Percentiles rank a stretch among this genome's conserved stretches.
Evolutionary conservation across 2,113 vertebrate species (phyloP).

Genomic region (Spilogale gracilis): DNA sequence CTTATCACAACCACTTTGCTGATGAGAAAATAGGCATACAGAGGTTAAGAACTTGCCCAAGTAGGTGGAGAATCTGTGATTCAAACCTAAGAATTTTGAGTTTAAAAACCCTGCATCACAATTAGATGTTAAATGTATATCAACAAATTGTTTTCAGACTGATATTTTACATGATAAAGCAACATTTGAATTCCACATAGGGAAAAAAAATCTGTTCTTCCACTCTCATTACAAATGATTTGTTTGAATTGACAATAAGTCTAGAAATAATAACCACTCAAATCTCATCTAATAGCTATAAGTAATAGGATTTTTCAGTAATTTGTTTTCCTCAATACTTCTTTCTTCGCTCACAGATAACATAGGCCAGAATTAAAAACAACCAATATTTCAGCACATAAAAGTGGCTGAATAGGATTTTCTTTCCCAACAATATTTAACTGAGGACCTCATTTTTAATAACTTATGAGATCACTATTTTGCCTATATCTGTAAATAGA

Average conservation of each 20-base stretch:
- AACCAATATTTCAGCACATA: not conserved
- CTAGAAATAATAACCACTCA: conserved; percentile 27
- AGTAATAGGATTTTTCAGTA: not conserved
- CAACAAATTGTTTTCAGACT: not conserved
- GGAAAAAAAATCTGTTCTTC: not conserved
- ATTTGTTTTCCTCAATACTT: not conserved
- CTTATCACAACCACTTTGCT: not conserved
- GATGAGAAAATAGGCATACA: not conserved
- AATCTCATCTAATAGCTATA: not conserved
- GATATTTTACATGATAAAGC: conserved; percentile 55
- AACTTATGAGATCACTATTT: not conserved
- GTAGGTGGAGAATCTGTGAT: not conserved
- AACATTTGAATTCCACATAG: conserved; percentile 15
- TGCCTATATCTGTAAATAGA: not conserved
- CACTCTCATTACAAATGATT: conserved; percentile 46
- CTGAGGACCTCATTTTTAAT: not conserved
- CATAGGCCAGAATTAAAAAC: not conserved
- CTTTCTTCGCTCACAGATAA: not conserved
- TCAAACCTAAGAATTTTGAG: not conserved
- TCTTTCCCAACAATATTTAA: not conserved
- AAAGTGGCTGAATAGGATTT: not conserved
- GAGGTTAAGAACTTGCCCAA: not conserved
- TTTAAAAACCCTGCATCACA: not conserved
- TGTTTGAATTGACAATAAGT: conserved; percentile 16
- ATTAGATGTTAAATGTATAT: conserved; percentile 7